These are phyloP conservation scores for Drosophila rhopaloa DNA, from an alignment of 1,140 invertebrate genomes.

Conservation along the genomic window DNA sequence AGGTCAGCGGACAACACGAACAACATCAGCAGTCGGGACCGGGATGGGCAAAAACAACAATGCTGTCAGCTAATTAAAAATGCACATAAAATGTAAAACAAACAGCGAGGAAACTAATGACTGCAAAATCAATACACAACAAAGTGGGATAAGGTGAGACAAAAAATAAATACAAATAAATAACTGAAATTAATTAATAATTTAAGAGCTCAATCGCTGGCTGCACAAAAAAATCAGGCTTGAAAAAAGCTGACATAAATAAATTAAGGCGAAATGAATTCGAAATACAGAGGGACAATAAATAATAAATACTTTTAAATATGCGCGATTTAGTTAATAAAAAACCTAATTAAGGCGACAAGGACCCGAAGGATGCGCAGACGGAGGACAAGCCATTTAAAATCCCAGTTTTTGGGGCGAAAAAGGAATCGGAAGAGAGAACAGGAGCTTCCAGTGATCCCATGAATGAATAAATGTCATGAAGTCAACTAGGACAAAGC, in stretches of 20 bases:
- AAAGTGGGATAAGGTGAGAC: background rate
- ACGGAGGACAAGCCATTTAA: conserved; percentile 51
- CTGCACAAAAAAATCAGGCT: conserved; percentile 9
- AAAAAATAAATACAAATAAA: conserved; percentile 38
- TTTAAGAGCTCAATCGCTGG: conserved; percentile 62
- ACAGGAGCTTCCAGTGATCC: conserved; percentile 25
- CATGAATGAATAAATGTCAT: conserved; percentile 81
- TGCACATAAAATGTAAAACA: conserved; percentile 67
- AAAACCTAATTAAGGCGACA: conserved; percentile 70
- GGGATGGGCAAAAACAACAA: conserved; percentile 50
- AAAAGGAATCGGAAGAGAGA: conserved; percentile 7
- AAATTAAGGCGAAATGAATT: conserved; percentile 63
- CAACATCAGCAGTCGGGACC: conserved; percentile 18
- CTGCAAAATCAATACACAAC: conserved; percentile 65
- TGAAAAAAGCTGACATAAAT: conserved; percentile 55
- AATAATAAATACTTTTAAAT: conserved; percentile 55
- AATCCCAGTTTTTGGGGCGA: conserved; percentile 43
- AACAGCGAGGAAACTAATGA: conserved; percentile 65
- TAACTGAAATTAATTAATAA: conserved; percentile 69
- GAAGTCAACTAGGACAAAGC: conserved; percentile 82
- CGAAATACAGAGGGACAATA: conserved; percentile 40
- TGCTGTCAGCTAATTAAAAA: conserved; percentile 78
- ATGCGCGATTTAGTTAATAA: conserved; percentile 76
- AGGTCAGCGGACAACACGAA: conserved; percentile 31
- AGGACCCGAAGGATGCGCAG: conserved; percentile 40